A percentile compares a stretch with the other conserved stretches of the same genome.
Evolutionary conservation across 2,888 invertebrate genomes (phyloP).

Genomic region (Cerastis leucographa): DNA sequence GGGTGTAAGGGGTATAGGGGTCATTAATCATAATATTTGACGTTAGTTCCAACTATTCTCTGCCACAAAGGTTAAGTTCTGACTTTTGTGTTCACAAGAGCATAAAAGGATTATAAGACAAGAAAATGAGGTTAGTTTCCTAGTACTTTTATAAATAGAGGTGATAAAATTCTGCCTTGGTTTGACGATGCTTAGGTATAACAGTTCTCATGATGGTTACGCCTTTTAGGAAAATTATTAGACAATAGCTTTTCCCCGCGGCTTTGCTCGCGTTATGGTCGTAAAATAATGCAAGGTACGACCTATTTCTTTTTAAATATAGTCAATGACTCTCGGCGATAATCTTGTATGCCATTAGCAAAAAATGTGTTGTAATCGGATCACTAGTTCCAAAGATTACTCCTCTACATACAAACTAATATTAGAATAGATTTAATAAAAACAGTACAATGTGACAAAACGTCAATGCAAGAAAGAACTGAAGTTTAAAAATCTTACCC

Average conservation of each 20-base stretch:
- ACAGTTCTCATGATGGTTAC: neutral
- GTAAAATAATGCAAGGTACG: neutral
- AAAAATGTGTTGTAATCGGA: neutral
- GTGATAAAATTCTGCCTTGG: neutral
- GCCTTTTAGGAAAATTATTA: neutral
- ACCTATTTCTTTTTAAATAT: neutral
- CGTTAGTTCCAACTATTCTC: slow-evolving; percentile 36
- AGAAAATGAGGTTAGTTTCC: neutral
- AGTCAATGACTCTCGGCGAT: neutral
- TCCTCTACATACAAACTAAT: neutral
- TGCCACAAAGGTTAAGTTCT: slow-evolving; percentile 17
- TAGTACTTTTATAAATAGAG: neutral
- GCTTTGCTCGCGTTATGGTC: neutral
- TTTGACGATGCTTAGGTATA: neutral
- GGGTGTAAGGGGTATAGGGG: slow-evolving; percentile 2
- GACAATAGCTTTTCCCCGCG: neutral
- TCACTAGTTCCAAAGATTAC: neutral
- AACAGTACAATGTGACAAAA: neutral
- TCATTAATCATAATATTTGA: slow-evolving; percentile 66
- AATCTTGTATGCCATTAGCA: neutral
- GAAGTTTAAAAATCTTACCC: neutral
- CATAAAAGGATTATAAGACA: neutral
- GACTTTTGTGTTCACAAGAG: slow-evolving; percentile 30
- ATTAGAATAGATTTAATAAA: neutral
- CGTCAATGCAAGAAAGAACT: neutral